Evolutionary conservation across 2,113 vertebrate genomes (phyloP), one percentile per base, ranked within the genome.

Genomic region (Gallinago jamesoni): DNA sequence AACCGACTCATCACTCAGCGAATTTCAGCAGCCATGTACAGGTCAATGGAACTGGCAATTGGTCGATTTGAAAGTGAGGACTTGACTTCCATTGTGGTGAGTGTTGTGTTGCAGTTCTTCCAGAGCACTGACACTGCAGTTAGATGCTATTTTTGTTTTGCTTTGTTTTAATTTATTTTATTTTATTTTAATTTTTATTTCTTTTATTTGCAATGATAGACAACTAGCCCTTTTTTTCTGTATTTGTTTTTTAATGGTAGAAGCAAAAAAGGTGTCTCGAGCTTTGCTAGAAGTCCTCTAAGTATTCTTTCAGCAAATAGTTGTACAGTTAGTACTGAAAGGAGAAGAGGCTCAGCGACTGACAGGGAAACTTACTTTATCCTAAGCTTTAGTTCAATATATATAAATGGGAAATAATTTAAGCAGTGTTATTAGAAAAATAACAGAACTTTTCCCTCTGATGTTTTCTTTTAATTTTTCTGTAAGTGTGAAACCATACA

Each of bases 61-160:
- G 98, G 98, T 33, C 98, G 99, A 6, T 99, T 99, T 73, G 99
- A 99, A 79, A 99, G 99, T 78, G 99, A 99, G 95, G 99, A 99
- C 78, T 95, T 99, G 89, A 99, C 99, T 7, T 99, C 99, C 33
- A 98, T 99, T 53, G 98, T 99, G 83, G 99, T 99, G 89, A 97
- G 98, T 98, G 14, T 12, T 33, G 47, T 45, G 35, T 6, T 63
- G 41, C 25, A 7, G 12, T 31, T 78, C 22, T 68, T 19, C 60
- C 35, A n/a, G 27, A 11, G 14, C 30, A 4, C 59, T 59, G 45
- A 12, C 9, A 2, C 14, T 13, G n/a, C 41, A 56, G 5, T 1
- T 73, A 48, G 18, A 11, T 63, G 27, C 21, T 45, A 27, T 6
- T 70, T 13, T n/a, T 52, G 12, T 13, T 87, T 69, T 35, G 33